These are phyloP conservation scores for Siniperca undulata DNA, from an alignment of 2,797 vertebrate species.

Conservation along the genomic window DNA sequence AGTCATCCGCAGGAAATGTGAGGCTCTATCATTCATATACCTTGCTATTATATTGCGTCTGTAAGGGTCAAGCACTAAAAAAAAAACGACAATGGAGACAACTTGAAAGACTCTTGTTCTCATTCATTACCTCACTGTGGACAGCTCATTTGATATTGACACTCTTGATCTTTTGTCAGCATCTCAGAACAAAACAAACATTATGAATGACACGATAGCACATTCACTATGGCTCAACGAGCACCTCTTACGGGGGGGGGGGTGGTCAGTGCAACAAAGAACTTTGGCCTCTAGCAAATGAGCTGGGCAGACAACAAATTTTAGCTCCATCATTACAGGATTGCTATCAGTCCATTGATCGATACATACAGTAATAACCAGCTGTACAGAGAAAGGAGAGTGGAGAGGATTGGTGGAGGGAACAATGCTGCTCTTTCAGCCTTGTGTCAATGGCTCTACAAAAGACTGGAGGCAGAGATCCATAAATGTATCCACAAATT, in stretches of 20 bases:
- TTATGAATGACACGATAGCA: background rate
- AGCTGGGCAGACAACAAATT: conserved; percentile 54
- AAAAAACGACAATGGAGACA: background rate
- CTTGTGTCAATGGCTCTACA: conserved; percentile 14
- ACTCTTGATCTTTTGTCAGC: conserved; percentile 4
- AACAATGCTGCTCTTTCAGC: conserved; percentile 38
- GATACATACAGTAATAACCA: conserved; percentile 72
- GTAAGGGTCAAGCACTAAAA: background rate
- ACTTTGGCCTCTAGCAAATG: conserved; percentile 51
- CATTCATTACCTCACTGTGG: conserved; percentile 5
- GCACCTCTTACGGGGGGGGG: conserved; percentile 1
- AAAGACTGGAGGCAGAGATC: conserved; percentile 33
- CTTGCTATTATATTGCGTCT: background rate
- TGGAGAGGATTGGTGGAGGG: conserved; percentile 16
- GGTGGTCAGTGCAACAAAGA: conserved; percentile 48
- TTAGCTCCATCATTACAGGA: conserved; percentile 65
- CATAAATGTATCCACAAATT: conserved; percentile 44
- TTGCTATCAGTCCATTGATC: conserved; percentile 63
- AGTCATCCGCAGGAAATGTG: background rate
- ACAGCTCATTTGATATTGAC: conserved; percentile 34
- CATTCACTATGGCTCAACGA: conserved; percentile 41
- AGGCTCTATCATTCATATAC: background rate
- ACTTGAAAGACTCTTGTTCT: conserved; percentile 1
- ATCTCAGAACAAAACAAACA: conserved; percentile 37
- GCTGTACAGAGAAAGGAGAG: conserved; percentile 39